Evolutionary conservation across 1,140 invertebrate species (phyloP).

Genomic region (Bombus waltoni): DNA sequence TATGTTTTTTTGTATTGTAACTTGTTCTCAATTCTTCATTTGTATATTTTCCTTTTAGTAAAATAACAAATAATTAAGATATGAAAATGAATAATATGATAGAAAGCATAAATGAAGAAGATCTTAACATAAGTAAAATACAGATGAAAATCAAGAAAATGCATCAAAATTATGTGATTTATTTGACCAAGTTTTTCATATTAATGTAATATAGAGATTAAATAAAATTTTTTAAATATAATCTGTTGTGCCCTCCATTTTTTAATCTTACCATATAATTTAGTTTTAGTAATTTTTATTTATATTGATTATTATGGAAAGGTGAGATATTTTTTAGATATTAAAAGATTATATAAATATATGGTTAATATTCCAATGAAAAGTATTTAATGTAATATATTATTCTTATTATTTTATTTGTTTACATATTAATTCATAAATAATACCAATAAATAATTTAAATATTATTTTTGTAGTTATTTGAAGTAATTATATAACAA

Average conservation of each 20-base stretch:
- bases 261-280: constrained; percentile 57
- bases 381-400: not conserved
- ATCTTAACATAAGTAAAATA: constrained; percentile 9
- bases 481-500: not conserved
- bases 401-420: not conserved
- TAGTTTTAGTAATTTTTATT: constrained; percentile 30
- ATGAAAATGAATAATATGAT: constrained; percentile 12
- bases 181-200: constrained; percentile 30
- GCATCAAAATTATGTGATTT: constrained; percentile 36
- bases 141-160: constrained; percentile 22
- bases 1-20: constrained; percentile 21
- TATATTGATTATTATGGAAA: not conserved
- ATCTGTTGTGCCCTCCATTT: constrained; percentile 58
- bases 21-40: constrained; percentile 5
- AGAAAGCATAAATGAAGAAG: constrained; percentile 29
- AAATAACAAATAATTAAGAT: constrained; percentile 16
- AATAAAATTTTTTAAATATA: constrained; percentile 64
- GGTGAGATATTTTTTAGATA: not conserved
- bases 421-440: not conserved
- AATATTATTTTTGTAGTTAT: not conserved
- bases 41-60: constrained; percentile 19
- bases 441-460: not conserved
- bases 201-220: constrained; percentile 53
- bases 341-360: not conserved
- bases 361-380: not conserved